Base-by-base conservation (phyloP, 1,140 invertebrate species). In the Manduca sexta region DNA sequence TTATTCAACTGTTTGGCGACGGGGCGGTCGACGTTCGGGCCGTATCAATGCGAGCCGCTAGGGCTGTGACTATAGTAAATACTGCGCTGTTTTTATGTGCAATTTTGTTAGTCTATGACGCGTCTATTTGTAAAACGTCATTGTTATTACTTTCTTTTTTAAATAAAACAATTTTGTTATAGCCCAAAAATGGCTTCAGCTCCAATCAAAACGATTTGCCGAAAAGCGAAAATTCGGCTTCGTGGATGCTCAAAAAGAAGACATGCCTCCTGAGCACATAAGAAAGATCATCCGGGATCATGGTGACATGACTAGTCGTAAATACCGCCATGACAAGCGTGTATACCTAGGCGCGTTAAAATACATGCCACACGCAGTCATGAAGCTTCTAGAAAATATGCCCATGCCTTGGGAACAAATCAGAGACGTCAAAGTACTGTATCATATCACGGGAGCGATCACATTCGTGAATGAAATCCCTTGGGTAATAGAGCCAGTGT, bases 401-500 rank as follows among this genome's bases (percentile, higher is more conserved):
- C 98, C 98, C 0, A 99, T 99, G 98, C 98, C 98, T 1, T 99
- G 98, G 98, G 98, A 99, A 86, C 98, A 99, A 87, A 99, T 99
- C 56, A 87, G 98, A 61, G 98, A 99, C 88, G 97, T 99, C 0
- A 95, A 97, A 86, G 97, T 99, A 1, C 86, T 99, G 3, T 99
- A 99, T 80, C 98, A 99, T 69, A 98, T 99, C 35, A 99, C 97
- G 10, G 97, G 98, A 53, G 98, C 98, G n/a, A 99, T 99, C 45
- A 99, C 98, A 17, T 99, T 99, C 88, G 97, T 99, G 6, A 99
- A 99, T 89, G 98, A 99, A 90, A 99, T 99, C 71, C 98, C 98
- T 16, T 99, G 97, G 97, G 97, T 99, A 16, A 96, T 99, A 73
- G 98, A 99, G 76, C 98, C 98, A 2, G 93, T 99, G 1, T 99